phyloP scores from a whole-genome alignment of 2,113 vertebrate genomes.

The Ageneiosus marmoratus region DNA sequence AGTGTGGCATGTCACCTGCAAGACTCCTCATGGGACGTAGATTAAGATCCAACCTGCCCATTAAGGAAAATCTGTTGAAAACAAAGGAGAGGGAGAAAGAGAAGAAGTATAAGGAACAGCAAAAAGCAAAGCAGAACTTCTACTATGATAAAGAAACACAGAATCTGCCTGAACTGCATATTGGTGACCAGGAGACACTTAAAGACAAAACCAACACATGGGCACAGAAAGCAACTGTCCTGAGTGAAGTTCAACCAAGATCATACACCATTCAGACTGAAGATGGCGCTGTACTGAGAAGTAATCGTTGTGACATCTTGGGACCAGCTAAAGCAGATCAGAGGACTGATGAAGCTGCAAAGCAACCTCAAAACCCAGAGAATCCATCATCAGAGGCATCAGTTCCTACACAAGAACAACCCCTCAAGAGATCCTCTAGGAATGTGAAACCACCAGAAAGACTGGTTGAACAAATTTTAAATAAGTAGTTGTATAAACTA shows the following conservation, averaged over 20 bases:
- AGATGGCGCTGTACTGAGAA: neutral
- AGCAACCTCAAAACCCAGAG: no score
- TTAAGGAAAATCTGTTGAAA: neutral
- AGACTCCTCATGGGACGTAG: constrained; percentile 1
- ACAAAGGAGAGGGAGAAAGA: neutral
- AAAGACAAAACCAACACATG: neutral
- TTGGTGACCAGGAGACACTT: neutral
- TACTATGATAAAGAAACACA: neutral
- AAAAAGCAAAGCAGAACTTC: neutral
- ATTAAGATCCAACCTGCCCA: constrained; percentile 8
- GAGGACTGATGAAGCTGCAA: no score
- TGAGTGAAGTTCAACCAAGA: neutral
- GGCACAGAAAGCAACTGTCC: neutral
- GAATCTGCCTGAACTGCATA: neutral
- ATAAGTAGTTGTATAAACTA: no score
- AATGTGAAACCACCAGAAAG: no score
- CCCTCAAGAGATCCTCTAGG: no score
- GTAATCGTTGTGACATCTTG: neutral
- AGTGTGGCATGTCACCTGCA: neutral
- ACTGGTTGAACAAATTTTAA: no score
- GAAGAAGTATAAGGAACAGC: neutral
- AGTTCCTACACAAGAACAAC: no score
- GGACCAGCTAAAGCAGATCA: no score
- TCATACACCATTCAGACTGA: neutral
- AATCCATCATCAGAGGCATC: no score